These are phyloP conservation scores for Brachyhypopomus gauderio DNA, from an alignment of 2,113 vertebrate species.

Conservation along the genomic window DNA sequence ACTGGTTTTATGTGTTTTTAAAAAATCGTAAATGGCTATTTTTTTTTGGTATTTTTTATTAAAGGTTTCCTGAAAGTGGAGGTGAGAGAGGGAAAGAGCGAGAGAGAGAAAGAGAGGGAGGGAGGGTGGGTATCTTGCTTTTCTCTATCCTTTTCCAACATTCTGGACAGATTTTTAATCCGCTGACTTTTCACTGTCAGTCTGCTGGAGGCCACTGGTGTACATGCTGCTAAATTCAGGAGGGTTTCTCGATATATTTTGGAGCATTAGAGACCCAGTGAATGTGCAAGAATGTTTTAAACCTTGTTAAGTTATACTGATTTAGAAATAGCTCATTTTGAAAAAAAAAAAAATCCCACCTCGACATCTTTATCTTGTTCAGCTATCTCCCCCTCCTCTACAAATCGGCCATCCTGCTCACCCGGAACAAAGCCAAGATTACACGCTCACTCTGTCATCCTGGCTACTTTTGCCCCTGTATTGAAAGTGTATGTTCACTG, in stretches of 20 bases:
- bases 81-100: not conserved
- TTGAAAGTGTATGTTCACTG: slow-evolving; percentile 4
- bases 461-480: not conserved
- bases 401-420: not conserved
- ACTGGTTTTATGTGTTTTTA: slow-evolving; percentile 44
- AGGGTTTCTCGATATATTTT: slow-evolving; percentile 19
- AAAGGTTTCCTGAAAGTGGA: slow-evolving; percentile 38
- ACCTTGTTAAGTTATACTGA: not conserved
- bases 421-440: not conserved
- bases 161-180: slow-evolving; percentile 50
- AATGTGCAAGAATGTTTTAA: not conserved
- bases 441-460: not conserved
- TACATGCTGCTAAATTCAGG: slow-evolving; percentile 30
- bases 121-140: slow-evolving; percentile 45
- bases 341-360: not conserved
- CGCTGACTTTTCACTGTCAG: slow-evolving; percentile 39
- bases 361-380: slow-evolving; percentile 3
- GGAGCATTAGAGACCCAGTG: not conserved
- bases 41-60: slow-evolving; percentile 32
- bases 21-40: too few species aligned
- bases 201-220: slow-evolving; percentile 41
- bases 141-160: slow-evolving; percentile 52
- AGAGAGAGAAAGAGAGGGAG: not conserved
- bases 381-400: not conserved
- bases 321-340: not conserved